Percentiles rank a stretch among this genome's conserved stretches.
These are phyloP conservation scores for Caerostris darwini DNA, from an alignment of 1,140 invertebrate genomes.

Conservation along the genomic window DNA sequence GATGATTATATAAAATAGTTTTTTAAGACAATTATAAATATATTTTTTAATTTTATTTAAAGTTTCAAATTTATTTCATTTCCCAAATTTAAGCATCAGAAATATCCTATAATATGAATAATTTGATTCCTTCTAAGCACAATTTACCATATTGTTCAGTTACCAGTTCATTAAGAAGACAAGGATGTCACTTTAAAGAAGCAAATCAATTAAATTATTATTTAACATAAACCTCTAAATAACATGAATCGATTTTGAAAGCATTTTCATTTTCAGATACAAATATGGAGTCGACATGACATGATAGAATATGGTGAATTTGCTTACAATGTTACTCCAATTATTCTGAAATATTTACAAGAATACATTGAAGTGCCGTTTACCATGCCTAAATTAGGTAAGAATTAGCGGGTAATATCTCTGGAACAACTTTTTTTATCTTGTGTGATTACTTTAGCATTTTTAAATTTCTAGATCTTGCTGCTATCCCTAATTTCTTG, in stretches of 20 bases:
- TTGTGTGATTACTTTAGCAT: neutral
- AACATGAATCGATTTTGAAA: neutral
- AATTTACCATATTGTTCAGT: too few species aligned
- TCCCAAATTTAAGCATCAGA: too few species aligned
- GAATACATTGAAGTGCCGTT: slow-evolving; percentile 92
- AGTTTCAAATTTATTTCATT: too few species aligned
- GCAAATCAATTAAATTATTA: too few species aligned
- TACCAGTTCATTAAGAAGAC: too few species aligned
- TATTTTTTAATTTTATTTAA: too few species aligned
- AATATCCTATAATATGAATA: too few species aligned
- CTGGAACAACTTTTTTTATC: neutral
- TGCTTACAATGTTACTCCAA: slow-evolving; percentile 88
- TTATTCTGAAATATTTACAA: slow-evolving; percentile 91
- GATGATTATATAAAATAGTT: too few species aligned
- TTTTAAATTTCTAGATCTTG: slow-evolving; percentile 85
- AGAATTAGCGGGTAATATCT: slow-evolving; percentile 14
- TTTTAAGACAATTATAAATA: too few species aligned
- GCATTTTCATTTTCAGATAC: slow-evolving; percentile 84
- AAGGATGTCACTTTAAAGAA: too few species aligned
- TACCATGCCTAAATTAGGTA: slow-evolving; percentile 90
- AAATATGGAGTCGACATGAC: slow-evolving; percentile 91
- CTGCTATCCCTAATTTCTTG: slow-evolving; percentile 94
- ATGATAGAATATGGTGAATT: slow-evolving; percentile 90
- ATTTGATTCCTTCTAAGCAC: too few species aligned
- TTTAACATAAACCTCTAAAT: neutral